These are phyloP conservation scores for Andrena bicolor DNA, from an alignment of 2,888 invertebrate genomes.

Conservation along the genomic window DNA sequence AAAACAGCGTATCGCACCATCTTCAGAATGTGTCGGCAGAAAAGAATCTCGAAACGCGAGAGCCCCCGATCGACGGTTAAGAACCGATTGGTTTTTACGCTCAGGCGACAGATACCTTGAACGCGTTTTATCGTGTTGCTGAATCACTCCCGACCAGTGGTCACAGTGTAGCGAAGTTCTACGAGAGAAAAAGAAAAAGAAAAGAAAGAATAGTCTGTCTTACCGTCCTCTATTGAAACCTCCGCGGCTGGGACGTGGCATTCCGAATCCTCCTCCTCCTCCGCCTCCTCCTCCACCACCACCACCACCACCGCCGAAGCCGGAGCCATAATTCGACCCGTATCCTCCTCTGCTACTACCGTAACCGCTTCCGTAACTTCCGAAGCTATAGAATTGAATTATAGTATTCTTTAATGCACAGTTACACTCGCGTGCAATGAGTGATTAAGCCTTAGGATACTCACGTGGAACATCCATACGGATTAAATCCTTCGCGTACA, in stretches of 20 bases:
- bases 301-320: constrained; percentile 27
- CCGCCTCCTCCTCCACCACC: constrained; percentile 40
- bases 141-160: neutral
- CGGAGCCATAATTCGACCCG: constrained; percentile 77
- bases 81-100: neutral
- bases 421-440: neutral
- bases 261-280: constrained; percentile 75
- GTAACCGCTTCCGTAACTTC: constrained; percentile 80
- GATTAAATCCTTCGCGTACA: constrained; percentile 85
- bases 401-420: neutral
- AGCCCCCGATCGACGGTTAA: neutral
- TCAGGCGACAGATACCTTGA: neutral
- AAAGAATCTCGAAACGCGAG: constrained; percentile 1
- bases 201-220: constrained; percentile 52
- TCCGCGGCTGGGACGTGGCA: constrained; percentile 86
- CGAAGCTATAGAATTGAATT: constrained; percentile 73
- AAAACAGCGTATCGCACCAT: constrained; percentile 67
- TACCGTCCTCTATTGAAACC: constrained; percentile 85
- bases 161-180: neutral
- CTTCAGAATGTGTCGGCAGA: constrained; percentile 54
- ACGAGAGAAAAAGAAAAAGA: neutral
- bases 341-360: constrained; percentile 78
- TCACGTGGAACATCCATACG: constrained; percentile 78
- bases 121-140: neutral
- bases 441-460: neutral